Percentiles rank a stretch among this genome's conserved stretches.
These are phyloP conservation scores for Anguilla obscura DNA, from an alignment of 2,797 vertebrate genomes.

Conservation along the genomic window DNA sequence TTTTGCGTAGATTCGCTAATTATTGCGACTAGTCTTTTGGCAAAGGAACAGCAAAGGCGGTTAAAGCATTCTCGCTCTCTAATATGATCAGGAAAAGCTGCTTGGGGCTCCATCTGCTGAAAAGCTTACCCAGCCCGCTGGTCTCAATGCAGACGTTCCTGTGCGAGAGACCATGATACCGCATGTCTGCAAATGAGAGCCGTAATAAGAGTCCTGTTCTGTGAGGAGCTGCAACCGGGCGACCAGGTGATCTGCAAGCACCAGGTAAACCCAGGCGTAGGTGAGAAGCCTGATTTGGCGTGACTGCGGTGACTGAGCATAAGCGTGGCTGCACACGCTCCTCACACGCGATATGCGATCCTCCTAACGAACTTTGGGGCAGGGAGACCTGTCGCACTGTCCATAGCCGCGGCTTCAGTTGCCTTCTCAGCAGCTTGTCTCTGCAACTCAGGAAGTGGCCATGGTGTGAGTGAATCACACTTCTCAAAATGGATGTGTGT, in stretches of 20 bases:
- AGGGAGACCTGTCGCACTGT: not conserved
- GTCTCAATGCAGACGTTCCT: not conserved
- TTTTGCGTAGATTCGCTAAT: slow-evolving; percentile 33
- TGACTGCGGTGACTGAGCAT: not conserved
- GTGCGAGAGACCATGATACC: slow-evolving; percentile 2
- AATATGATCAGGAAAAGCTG: slow-evolving; percentile 65
- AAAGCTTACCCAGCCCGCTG: slow-evolving; percentile 60
- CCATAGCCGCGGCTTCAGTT: not conserved
- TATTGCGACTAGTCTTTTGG: slow-evolving; percentile 33
- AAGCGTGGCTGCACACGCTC: not conserved
- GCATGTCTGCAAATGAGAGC: slow-evolving; percentile 64
- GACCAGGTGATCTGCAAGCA: slow-evolving; percentile 37
- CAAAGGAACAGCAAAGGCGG: slow-evolving; percentile 46
- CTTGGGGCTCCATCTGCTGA: slow-evolving; percentile 59
- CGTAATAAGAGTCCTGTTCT: slow-evolving; percentile 59
- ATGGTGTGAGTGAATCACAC: not conserved
- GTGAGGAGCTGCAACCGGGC: slow-evolving; percentile 48
- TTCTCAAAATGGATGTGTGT: not conserved
- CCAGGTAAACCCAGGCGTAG: slow-evolving; percentile 52
- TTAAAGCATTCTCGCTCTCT: slow-evolving; percentile 55
- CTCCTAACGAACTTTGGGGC: not conserved
- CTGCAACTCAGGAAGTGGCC: not conserved
- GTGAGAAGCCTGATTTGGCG: not conserved
- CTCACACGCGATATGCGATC: not conserved
- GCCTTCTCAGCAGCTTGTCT: not conserved